These are phyloP conservation scores for Lithophane leautieri DNA, from an alignment of 2,888 invertebrate species.

Conservation along the genomic window DNA sequence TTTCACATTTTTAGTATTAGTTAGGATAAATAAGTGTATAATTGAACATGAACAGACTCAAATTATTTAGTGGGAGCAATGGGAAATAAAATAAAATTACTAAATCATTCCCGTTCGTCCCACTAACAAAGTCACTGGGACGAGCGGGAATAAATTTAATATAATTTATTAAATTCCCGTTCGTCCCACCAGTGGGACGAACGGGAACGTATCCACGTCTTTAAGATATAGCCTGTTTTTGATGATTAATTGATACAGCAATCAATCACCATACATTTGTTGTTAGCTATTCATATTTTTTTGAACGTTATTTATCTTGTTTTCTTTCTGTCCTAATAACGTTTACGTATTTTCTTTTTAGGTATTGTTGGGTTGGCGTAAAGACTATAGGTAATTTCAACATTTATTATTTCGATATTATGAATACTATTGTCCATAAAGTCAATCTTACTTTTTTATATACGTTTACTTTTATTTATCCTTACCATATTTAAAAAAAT, in stretches of 20 bases:
- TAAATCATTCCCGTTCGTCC: no score
- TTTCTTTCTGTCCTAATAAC: constrained; percentile 3
- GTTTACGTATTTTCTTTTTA: background rate
- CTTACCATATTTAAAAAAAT: no score
- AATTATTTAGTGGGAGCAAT: no score
- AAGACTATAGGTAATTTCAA: background rate
- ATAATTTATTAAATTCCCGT: no score
- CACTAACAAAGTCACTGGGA: no score
- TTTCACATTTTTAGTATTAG: no score
- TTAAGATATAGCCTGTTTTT: constrained; percentile 25
- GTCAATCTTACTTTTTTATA: constrained; percentile 9
- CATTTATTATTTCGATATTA: background rate
- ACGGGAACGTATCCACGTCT: no score
- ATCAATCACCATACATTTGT: constrained; percentile 36
- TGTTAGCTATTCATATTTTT: constrained; percentile 6
- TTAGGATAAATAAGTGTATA: no score
- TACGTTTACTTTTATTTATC: background rate
- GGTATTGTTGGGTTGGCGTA: background rate
- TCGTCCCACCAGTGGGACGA: no score
- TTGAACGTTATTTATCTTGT: constrained; percentile 2
- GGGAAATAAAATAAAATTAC: no score
- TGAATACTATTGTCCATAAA: background rate
- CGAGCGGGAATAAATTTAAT: no score
- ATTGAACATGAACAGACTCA: no score
- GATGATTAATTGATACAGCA: constrained; percentile 44